Evolutionary conservation across 2,113 vertebrate genomes (phyloP).

Genomic region (Xiphorhynchus elegans): DNA sequence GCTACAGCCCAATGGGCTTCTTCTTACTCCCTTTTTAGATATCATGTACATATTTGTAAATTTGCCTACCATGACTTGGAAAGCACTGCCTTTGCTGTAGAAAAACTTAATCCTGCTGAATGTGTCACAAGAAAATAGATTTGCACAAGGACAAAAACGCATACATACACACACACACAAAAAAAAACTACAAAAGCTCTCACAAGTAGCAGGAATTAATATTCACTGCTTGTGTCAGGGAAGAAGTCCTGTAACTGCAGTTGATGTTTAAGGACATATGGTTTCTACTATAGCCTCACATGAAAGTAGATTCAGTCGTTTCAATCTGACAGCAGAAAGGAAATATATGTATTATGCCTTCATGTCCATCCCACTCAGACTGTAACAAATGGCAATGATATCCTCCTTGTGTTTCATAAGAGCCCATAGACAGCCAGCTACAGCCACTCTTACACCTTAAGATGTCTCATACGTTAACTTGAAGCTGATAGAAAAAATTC

Average conservation of each 20-base stretch:
- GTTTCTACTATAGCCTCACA: background rate
- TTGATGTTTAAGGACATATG: background rate
- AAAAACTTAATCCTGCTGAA: background rate
- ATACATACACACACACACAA: background rate
- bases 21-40: background rate
- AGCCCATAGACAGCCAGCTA: background rate
- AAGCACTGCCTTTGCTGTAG: background rate
- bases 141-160: background rate
- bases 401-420: background rate
- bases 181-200: background rate
- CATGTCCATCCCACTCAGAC: background rate
- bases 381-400: background rate
- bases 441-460: background rate
- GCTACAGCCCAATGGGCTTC: background rate
- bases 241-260: background rate
- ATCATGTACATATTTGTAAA: background rate
- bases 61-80: background rate
- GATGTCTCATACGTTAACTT: fast-evolving
- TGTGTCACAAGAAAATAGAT: background rate
- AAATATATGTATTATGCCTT: background rate
- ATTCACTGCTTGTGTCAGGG: background rate
- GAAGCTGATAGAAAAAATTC: background rate
- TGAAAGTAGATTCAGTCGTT: background rate
- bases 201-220: background rate
- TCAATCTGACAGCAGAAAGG: background rate